Conservation (phyloP, 2,113 vertebrate species). For the Vimba vimba region DNA sequence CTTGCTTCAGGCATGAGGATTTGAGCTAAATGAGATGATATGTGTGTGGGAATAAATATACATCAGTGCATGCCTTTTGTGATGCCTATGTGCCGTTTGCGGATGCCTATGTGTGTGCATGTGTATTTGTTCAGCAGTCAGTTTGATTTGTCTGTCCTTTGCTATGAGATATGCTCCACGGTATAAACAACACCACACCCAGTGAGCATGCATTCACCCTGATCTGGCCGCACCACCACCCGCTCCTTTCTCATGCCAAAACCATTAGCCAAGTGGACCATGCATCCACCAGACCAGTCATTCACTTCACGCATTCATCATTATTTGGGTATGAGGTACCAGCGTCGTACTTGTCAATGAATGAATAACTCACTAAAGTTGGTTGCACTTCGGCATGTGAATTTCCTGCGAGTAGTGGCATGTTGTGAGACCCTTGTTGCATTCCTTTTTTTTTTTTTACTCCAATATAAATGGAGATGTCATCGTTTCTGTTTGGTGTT, state of each 20-base stretch:
- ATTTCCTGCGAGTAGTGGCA: too few relatives aligned
- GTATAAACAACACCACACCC: slow-evolving; percentile 41
- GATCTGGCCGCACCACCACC: background rate
- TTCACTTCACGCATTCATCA: slow-evolving; percentile 43
- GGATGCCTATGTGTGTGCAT: background rate
- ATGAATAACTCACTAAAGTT: slow-evolving; percentile 11
- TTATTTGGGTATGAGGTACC: slow-evolving; percentile 37
- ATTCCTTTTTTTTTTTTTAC: too few relatives aligned
- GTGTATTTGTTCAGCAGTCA: slow-evolving; percentile 14
- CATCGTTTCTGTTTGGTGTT: too few relatives aligned
- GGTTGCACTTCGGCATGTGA: background rate
- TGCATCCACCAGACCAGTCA: slow-evolving; percentile 28
- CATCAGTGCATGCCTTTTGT: background rate
- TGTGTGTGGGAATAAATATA: slow-evolving; percentile 11
- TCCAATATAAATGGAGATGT: too few relatives aligned
- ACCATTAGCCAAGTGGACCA: slow-evolving; percentile 42
- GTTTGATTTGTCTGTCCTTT: slow-evolving; percentile 38
- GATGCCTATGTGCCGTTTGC: background rate
- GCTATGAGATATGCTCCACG: slow-evolving; percentile 30
- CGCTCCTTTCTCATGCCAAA: slow-evolving; percentile 8
- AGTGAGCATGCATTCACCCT: slow-evolving; percentile 39
- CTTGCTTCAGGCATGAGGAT: background rate
- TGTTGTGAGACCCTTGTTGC: too few relatives aligned
- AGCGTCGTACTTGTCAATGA: slow-evolving; percentile 20
- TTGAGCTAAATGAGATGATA: background rate